A percentile compares a stretch with the other conserved stretches of the same genome.
phyloP scores from a whole-genome alignment of 2,113 vertebrate species.

The Cariama cristata region DNA sequence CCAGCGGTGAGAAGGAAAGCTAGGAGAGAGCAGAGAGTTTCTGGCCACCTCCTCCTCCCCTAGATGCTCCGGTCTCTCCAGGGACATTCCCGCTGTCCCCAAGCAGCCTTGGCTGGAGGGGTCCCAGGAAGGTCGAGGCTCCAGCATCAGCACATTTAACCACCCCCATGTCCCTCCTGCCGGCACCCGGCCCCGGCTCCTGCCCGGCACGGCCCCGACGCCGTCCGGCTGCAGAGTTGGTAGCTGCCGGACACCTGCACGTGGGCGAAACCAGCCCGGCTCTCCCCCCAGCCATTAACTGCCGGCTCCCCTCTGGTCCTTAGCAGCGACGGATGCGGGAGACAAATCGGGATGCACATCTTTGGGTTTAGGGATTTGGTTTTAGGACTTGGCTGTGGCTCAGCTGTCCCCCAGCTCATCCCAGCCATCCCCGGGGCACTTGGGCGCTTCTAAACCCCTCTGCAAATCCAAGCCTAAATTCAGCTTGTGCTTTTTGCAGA shows the following conservation, averaged over 20 bases:
- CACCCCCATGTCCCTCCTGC: fast-evolving
- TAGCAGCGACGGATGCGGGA: neutral
- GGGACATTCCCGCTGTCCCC: neutral
- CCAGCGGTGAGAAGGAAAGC: neutral
- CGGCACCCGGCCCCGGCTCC: fast-evolving
- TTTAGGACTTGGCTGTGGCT: neutral
- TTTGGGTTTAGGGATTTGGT: neutral
- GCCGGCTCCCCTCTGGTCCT: fast-evolving
- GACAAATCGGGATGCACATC: neutral
- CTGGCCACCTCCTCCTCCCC: neutral
- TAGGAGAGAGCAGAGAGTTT: neutral
- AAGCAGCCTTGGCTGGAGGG: neutral
- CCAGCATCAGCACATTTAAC: neutral
- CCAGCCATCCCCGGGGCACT: fast-evolving
- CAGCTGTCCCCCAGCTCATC: neutral
- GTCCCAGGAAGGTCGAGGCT: fast-evolving
- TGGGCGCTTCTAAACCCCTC: neutral
- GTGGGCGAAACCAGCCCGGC: neutral
- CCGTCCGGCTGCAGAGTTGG: fast-evolving
- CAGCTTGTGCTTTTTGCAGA: neutral
- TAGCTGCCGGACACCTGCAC: neutral
- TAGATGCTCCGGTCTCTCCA: neutral
- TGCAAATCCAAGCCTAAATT: neutral
- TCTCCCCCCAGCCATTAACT: neutral
- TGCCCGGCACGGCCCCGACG: neutral